Conservation (phyloP, 2,113 vertebrate species). For the Zosterops japonicus region DNA sequence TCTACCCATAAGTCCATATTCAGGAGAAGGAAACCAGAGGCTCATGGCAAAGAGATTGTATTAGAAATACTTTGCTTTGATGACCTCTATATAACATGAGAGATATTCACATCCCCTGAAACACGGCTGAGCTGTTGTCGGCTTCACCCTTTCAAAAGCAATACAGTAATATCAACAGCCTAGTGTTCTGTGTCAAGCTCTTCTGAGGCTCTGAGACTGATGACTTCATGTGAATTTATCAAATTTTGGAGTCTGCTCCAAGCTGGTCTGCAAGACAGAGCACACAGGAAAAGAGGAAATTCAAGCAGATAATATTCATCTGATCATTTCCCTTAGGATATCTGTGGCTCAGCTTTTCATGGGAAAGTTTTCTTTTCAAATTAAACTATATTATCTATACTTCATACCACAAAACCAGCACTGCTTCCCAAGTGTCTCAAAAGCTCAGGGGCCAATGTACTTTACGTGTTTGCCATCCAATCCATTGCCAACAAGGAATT, state of each 20-base stretch:
- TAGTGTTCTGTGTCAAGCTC: not conserved
- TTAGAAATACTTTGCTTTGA: not conserved
- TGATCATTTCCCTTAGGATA: constrained; percentile 32
- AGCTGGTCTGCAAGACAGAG: not conserved
- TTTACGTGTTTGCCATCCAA: not conserved
- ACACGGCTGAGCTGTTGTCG: not conserved
- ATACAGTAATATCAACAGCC: not conserved
- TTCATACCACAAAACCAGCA: not conserved
- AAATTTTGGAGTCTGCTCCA: constrained; percentile 7
- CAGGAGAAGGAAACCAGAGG: not conserved
- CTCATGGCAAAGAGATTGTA: not conserved
- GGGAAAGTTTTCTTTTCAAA: constrained; percentile 47
- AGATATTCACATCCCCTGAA: not conserved
- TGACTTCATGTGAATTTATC: constrained; percentile 53
- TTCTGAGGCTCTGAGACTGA: not conserved
- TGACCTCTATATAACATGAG: not conserved
- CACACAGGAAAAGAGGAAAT: not conserved
- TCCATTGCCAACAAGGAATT: not conserved
- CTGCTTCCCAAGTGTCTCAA: not conserved
- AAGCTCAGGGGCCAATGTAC: not conserved
- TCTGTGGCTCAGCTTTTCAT: constrained; percentile 17
- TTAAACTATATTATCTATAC: not conserved
- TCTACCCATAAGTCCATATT: not conserved
- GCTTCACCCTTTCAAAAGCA: not conserved
- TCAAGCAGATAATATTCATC: constrained; percentile 32